Evolutionary conservation across 2,113 vertebrate species (phyloP).

Genomic region (Ibidorhyncha struthersii): DNA sequence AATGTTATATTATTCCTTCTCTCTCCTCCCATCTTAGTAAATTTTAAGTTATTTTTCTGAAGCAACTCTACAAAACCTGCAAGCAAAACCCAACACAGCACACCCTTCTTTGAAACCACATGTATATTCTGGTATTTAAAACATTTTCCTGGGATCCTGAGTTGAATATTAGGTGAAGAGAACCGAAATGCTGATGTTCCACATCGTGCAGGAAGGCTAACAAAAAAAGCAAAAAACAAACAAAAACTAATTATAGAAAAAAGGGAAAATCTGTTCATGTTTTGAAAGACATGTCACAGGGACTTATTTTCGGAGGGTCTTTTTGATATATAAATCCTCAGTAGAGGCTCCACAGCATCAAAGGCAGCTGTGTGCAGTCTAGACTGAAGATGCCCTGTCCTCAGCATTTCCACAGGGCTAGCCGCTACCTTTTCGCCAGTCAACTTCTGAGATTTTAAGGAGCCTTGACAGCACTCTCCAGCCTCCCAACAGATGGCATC

Average conservation of each 20-base stretch:
- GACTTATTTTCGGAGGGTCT: not conserved
- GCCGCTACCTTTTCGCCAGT: not conserved
- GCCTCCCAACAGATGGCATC: fast-evolving
- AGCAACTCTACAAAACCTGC: not conserved
- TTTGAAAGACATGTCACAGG: not conserved
- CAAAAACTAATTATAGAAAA: not conserved
- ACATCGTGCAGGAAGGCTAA: not conserved
- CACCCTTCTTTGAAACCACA: not conserved
- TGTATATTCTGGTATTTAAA: not conserved
- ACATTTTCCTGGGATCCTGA: not conserved
- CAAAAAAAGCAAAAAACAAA: not conserved
- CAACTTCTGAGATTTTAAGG: not conserved
- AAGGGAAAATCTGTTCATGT: not conserved
- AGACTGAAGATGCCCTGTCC: not conserved
- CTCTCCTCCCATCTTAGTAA: not conserved
- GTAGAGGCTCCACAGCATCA: not conserved
- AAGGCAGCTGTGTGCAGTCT: not conserved
- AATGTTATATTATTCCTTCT: not conserved
- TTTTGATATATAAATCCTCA: not conserved
- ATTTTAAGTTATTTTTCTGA: not conserved
- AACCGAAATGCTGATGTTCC: not conserved
- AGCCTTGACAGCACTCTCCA: not conserved
- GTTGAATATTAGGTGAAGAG: not conserved
- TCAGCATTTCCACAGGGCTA: not conserved
- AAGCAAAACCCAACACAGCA: not conserved